Evolutionary conservation across 2,797 vertebrate species (phyloP).

Genomic region (Mormyrops attenuatus): DNA sequence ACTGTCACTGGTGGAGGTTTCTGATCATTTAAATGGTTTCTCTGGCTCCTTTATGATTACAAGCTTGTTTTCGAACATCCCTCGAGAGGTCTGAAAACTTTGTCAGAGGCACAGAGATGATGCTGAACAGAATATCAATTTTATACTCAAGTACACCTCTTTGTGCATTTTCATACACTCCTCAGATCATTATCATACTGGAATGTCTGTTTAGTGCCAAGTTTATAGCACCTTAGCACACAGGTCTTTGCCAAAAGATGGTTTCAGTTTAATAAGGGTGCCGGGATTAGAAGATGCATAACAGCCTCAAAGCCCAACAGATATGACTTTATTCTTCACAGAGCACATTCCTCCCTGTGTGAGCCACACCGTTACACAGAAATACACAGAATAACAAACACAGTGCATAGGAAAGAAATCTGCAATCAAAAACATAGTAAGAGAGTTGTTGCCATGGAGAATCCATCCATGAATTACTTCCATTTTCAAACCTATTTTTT

Average conservation of each 20-base stretch:
- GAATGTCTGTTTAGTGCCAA: constrained; percentile 3
- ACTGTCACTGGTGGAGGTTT: background rate
- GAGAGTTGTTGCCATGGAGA: background rate
- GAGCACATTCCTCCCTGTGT: background rate
- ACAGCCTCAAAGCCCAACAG: background rate
- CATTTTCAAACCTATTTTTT: background rate
- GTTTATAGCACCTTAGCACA: background rate
- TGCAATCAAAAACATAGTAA: background rate
- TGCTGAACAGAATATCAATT: background rate
- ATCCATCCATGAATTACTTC: constrained; percentile 2
- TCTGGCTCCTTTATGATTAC: background rate
- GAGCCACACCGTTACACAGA: background rate
- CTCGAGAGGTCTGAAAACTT: background rate
- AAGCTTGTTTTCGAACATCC: background rate
- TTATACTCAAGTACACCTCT: background rate
- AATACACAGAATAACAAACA: constrained; percentile 1
- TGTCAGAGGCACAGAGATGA: background rate
- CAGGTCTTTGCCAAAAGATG: background rate
- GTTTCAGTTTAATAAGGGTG: background rate
- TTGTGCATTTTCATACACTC: constrained; percentile 3
- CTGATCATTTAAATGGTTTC: background rate
- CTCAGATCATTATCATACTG: background rate
- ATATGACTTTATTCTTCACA: background rate
- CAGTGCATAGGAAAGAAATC: background rate
- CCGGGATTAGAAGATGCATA: background rate